Evolutionary conservation across 2,113 vertebrate genomes (phyloP).

Genomic region (Peromyscus californicus): DNA sequence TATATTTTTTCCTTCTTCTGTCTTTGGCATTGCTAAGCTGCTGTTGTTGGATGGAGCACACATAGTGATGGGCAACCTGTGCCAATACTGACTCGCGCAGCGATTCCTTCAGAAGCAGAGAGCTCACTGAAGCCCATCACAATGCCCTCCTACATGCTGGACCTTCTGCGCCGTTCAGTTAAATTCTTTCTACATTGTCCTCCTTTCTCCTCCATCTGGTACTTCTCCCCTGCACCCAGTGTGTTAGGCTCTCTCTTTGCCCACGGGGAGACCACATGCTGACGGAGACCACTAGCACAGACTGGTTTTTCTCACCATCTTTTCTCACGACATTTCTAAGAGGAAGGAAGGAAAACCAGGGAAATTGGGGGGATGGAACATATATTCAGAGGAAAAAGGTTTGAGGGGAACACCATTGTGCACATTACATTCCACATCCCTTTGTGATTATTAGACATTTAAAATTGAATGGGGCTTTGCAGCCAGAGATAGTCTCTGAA

Average conservation of each 20-base stretch:
- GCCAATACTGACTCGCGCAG: neutral
- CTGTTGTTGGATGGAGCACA: neutral
- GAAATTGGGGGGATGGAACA: conserved; percentile 64
- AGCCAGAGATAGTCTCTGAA: conserved; percentile 88
- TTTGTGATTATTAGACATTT: conserved; percentile 88
- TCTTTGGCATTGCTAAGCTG: neutral
- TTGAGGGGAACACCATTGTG: conserved; percentile 74
- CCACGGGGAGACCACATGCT: neutral
- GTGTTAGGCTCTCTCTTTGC: neutral
- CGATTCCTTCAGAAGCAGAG: neutral
- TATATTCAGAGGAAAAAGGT: conserved; percentile 80
- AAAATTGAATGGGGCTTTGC: conserved; percentile 86
- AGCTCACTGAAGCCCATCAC: neutral
- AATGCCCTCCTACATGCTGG: neutral
- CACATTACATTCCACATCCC: conserved; percentile 82
- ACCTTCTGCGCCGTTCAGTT: neutral
- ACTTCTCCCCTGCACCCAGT: neutral
- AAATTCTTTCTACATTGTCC: neutral
- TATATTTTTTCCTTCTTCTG: neutral
- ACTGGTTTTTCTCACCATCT: neutral
- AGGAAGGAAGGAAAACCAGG: conserved; percentile 35
- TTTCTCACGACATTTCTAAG: conserved; percentile 49
- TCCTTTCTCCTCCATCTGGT: neutral
- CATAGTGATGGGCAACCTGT: neutral
- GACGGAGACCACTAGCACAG: neutral